phyloP scores from a whole-genome alignment of 2,113 vertebrate genomes.

The Macaca fascicularis region T2T-MFA8v1.1 NC_088389.1:5076501-5077000 shows the following conservation, averaged over 20 bases:
- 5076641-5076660: background rate
- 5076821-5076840: background rate
- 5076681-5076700: background rate
- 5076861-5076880: background rate
- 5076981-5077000: background rate
- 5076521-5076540: background rate
- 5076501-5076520: background rate
- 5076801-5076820: background rate
- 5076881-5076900: rapidly evolving
- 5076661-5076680: background rate
- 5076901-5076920: no score
- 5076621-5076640: background rate
- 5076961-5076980: no score
- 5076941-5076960: no score
- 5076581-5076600: background rate
- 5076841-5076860: no score
- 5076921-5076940: no score
- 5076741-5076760: background rate
- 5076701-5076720: no score
- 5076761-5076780: background rate
- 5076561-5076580: background rate
- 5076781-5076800: no score
- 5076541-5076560: background rate
- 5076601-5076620: background rate
- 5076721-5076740: no score